Conservation (phyloP, 2,113 vertebrate genomes). For the Pachypanchax playfairii region DNA sequence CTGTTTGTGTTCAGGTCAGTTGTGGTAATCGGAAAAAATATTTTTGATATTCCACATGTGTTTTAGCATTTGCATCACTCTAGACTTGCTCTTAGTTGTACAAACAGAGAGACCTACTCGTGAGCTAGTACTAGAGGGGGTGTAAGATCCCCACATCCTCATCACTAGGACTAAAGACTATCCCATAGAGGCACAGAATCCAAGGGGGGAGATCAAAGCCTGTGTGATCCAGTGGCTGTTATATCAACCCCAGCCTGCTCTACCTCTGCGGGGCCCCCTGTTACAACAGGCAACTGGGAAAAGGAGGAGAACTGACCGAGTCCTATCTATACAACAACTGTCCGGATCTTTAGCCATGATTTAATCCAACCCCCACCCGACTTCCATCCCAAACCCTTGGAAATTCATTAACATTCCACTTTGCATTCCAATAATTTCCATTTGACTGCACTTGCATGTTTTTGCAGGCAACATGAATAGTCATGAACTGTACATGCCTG, state of each 20-base stretch:
- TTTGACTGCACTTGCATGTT: slow-evolving; percentile 54
- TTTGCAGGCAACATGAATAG: slow-evolving; percentile 45
- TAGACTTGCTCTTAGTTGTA: not conserved
- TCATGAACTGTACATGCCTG: slow-evolving; percentile 42
- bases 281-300: slow-evolving; percentile 30
- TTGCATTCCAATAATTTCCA: slow-evolving; percentile 61
- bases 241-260: slow-evolving; percentile 49
- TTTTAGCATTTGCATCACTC: not conserved
- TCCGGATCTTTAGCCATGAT: slow-evolving; percentile 20
- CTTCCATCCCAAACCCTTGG: slow-evolving; percentile 2
- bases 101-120: slow-evolving; percentile 17
- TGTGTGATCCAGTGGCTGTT: slow-evolving; percentile 68
- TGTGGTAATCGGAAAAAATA: not conserved
- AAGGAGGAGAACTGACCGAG: slow-evolving; percentile 41
- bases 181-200: slow-evolving; percentile 48
- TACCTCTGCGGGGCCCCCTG: slow-evolving; percentile 53
- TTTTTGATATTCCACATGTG: not conserved
- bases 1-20: not conserved
- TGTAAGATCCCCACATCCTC: slow-evolving; percentile 52
- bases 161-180: slow-evolving; percentile 54
- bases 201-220: slow-evolving; percentile 66
- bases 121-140: slow-evolving; percentile 32
- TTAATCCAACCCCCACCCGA: not conserved
- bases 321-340: slow-evolving; percentile 12
- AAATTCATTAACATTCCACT: slow-evolving; percentile 56